These are phyloP conservation scores for Felis catus DNA, from an alignment of 2,113 vertebrate species.

Conservation along the genomic window F.catus_Fca126_mat1.0 CM031423.1:5946001-5946500, in stretches of 20 bases:
- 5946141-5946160: neutral
- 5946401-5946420: too few species aligned
- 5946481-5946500: neutral
- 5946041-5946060: neutral
- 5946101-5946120: neutral
- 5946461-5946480: accelerated
- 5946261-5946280: neutral
- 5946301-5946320: neutral
- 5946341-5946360: neutral
- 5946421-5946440: neutral
- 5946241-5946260: accelerated
- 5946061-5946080: neutral
- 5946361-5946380: neutral
- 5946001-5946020: neutral
- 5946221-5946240: neutral
- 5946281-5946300: neutral
- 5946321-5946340: neutral
- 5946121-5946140: neutral
- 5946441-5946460: neutral
- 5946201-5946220: neutral
- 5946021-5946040: neutral
- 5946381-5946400: too few species aligned
- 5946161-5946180: neutral
- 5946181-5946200: neutral
- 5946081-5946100: neutral